Conservation (phyloP, 2,888 invertebrate species). For the Brachylomia viminalis region DNA sequence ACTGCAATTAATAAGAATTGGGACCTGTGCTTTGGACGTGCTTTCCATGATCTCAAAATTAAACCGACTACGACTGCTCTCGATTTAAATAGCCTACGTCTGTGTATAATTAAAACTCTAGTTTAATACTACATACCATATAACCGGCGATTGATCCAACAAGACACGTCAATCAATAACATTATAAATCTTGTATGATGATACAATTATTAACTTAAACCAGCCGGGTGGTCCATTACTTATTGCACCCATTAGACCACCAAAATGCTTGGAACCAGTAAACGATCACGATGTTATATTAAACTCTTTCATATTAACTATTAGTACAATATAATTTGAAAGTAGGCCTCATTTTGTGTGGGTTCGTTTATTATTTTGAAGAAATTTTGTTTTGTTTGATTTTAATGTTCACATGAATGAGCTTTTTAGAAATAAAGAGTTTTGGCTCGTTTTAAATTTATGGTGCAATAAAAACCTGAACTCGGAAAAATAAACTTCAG, state of each 20-base stretch:
- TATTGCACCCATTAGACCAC: constrained; percentile 74
- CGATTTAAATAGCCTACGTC: not conserved
- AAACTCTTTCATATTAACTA: constrained; percentile 70
- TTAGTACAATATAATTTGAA: constrained; percentile 67
- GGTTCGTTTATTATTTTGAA: constrained; percentile 38
- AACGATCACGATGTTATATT: constrained; percentile 73
- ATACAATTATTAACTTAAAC: constrained; percentile 66
- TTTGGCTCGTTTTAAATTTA: not conserved
- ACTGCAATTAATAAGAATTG: not conserved
- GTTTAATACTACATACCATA: constrained; percentile 42
- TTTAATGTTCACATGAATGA: not conserved
- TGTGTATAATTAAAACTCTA: constrained; percentile 29
- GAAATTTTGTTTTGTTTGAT: not conserved
- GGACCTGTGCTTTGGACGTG: not conserved
- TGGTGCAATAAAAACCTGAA: not conserved
- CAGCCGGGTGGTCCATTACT: constrained; percentile 62
- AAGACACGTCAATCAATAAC: constrained; percentile 64
- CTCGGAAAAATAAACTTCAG: not conserved
- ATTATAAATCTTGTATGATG: constrained; percentile 66
- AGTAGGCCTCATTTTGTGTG: constrained; percentile 46
- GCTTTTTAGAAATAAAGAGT: not conserved
- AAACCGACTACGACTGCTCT: not conserved
- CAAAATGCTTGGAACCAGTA: constrained; percentile 74
- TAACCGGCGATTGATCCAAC: constrained; percentile 50
- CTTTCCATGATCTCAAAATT: not conserved